Conservation (phyloP, 2,113 vertebrate genomes). For the Mellivora capensis region DNA sequence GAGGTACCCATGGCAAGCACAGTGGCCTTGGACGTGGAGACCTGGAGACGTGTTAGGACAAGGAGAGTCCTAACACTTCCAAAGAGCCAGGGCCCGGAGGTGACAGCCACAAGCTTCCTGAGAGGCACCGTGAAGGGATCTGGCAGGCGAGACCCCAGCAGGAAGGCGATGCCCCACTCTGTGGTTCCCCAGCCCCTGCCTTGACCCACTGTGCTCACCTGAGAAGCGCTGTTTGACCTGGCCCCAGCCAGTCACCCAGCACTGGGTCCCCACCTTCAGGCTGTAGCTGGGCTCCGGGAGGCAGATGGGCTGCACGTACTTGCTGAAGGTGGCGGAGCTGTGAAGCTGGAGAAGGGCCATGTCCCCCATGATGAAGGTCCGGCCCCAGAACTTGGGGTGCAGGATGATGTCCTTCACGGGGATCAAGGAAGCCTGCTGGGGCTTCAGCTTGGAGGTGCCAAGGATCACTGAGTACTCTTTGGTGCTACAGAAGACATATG, state of each 20-base stretch:
- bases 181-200: not conserved
- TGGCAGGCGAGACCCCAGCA: not conserved
- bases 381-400: slow-evolving; percentile 70
- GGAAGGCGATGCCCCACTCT: too few species aligned
- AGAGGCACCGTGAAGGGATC: not conserved
- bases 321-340: not conserved
- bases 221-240: slow-evolving; percentile 18
- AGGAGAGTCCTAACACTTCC: not conserved
- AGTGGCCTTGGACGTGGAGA: too few species aligned
- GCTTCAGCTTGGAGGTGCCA: slow-evolving; percentile 37
- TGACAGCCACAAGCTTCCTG: not conserved
- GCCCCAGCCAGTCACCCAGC: slow-evolving; percentile 73
- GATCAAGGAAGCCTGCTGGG: not conserved
- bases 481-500: slow-evolving; percentile 43
- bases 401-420: slow-evolving; percentile 58
- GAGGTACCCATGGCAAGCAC: not conserved
- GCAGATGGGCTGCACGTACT: slow-evolving; percentile 64
- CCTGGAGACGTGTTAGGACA: too few species aligned
- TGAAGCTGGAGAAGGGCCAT: slow-evolving; percentile 55
- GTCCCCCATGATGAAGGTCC: not conserved
- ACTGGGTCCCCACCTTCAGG: slow-evolving; percentile 53
- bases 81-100: not conserved
- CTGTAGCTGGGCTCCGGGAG: slow-evolving; percentile 30
- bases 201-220: not conserved
- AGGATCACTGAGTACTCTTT: slow-evolving; percentile 64